Percentiles rank a stretch among this genome's conserved stretches.
phyloP scores from a whole-genome alignment of 2,113 vertebrate genomes.

The Antennarius striatus region DNA sequence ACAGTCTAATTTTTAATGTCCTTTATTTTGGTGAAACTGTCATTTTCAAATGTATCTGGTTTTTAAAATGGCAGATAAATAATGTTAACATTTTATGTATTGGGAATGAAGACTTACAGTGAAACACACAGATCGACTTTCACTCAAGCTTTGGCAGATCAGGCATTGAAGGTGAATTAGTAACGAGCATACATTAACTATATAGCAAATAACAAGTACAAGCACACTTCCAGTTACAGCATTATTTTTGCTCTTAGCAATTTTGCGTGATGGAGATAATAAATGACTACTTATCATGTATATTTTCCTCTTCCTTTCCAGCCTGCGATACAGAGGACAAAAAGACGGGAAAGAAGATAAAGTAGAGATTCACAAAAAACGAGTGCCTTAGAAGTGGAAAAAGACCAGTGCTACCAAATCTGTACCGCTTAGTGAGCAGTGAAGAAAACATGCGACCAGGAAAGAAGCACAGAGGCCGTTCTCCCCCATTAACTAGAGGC shows the following conservation, averaged over 20 bases:
- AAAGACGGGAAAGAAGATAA: conserved; percentile 27
- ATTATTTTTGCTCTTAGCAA: conserved; percentile 48
- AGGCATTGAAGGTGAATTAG: too few species aligned
- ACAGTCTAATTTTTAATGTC: too few species aligned
- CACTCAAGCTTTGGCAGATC: too few species aligned
- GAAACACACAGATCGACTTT: too few species aligned
- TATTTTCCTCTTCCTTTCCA: conserved; percentile 40
- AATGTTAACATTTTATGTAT: too few species aligned
- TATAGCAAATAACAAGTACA: conserved; percentile 18
- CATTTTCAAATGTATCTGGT: too few species aligned
- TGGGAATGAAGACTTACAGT: too few species aligned
- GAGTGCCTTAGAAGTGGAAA: conserved; percentile 63
- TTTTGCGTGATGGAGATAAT: conserved; percentile 59
- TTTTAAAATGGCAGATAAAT: too few species aligned
- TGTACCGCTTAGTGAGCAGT: conserved; percentile 51
- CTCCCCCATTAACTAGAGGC: conserved; percentile 81
- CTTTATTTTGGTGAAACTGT: too few species aligned
- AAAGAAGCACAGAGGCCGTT: conserved; percentile 81
- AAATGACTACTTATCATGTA: conserved; percentile 49
- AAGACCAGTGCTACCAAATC: conserved; percentile 32
- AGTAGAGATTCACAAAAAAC: conserved; percentile 32
- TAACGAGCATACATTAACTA: too few species aligned
- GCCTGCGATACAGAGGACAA: conserved; percentile 40
- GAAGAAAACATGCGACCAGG: conserved; percentile 82
- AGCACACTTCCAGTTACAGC: conserved; percentile 47